Evolutionary conservation across 2,113 vertebrate genomes (phyloP), one percentile per base, ranked within the genome.

Genomic region (Nanorana parkeri): DNA sequence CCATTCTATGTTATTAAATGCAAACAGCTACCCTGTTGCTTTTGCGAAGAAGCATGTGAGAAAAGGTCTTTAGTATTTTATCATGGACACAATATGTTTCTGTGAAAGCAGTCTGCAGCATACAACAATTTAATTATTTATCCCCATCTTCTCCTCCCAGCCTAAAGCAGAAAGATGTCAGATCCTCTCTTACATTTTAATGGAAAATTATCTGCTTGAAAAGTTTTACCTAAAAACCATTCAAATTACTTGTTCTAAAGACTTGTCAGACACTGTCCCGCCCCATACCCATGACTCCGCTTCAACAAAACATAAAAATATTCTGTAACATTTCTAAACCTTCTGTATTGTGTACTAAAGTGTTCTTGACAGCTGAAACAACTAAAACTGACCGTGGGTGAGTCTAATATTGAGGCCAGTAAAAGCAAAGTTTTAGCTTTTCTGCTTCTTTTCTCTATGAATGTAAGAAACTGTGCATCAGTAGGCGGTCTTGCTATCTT

Each of bases 191-290:
- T 83, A 83, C 80, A 83, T 83, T 83, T 83, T 83, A 83, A 83
- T 83, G 80, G 80, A 68, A 83, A 83, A 83, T 83, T 83, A 83
- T 83, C 72, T 76, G 80, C 80, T 83, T 83, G 71, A 83, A 83
- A 72, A 75, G 80, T 74, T 83, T 83, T 83, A 68, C 80, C 80
- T 75, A 83, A 83, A 75, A 83, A 76, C 80, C 80, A 83, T 67
- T 83, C 63, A 83, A 76, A 83, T 68, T 29, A 20, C 52, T 83
- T 83, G 72, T 76, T 83, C 63, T 83, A 83, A 67, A 76, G 80
- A 83, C 80, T 83, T 75, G 80, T 82, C 51, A 75, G 61, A 15
- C 56, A 29, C 24, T 16, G 32, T 76, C 68, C 71, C 61, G n/a
- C 52, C 68, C 80, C 72, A 60, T 23, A 75, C 20, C 51, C 63